Conservation (phyloP, 2,113 vertebrate species). For the Synchiropus splendidus region DNA sequence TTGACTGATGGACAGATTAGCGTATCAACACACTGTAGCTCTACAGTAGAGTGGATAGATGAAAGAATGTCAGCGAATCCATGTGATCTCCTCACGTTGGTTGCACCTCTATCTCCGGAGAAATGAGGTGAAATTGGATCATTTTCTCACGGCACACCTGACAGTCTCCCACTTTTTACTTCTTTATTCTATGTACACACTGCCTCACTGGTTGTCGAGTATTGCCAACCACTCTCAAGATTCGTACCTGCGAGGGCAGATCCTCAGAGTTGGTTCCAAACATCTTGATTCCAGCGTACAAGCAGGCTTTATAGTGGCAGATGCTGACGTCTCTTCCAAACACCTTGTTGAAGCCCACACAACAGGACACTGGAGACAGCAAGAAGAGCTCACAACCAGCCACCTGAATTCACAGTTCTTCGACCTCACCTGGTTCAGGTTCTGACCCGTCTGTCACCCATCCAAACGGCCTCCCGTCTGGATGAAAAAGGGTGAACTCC, state of each 20-base stretch:
- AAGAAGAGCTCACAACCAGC: background rate
- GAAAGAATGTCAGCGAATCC: no score
- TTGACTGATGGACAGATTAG: no score
- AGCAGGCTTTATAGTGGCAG: background rate
- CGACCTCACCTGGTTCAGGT: background rate
- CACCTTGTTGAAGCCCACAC: background rate
- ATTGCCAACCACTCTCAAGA: no score
- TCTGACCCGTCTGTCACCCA: background rate
- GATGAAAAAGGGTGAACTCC: slow-evolving; percentile 3
- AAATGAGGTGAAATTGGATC: no score
- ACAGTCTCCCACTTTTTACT: no score
- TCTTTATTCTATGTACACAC: no score
- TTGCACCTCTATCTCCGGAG: no score
- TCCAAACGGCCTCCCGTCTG: background rate
- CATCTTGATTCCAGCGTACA: background rate
- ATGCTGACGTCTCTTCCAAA: slow-evolving; percentile 1
- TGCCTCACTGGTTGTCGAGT: no score
- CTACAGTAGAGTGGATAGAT: no score
- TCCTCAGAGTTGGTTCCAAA: background rate
- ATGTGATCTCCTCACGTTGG: no score
- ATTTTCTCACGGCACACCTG: no score
- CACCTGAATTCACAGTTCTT: background rate
- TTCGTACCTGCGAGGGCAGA: background rate
- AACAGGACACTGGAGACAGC: background rate
- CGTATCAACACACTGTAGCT: no score